Base-by-base conservation (phyloP, 92 coral and sea anemone genomes). In the Parazoanthus swiftii region DNA sequence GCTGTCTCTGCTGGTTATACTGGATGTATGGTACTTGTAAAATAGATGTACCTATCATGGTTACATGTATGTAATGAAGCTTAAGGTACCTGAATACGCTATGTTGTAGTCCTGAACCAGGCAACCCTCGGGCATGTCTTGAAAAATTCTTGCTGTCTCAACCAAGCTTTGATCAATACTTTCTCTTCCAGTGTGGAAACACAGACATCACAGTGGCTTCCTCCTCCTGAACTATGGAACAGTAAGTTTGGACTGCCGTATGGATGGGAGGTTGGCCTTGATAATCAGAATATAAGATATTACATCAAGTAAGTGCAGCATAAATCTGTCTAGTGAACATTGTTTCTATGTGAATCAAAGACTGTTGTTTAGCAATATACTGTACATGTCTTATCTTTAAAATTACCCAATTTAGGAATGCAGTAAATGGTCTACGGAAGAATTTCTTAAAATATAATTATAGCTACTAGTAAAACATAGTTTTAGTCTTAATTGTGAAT, bases 181-280 rank as follows among this genome's bases (percentile, higher is more conserved):
- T 56, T 77, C 11, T 8, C 67, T 88, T 83, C 4, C 82, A 94
- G 98, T 88, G 85, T 88, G 76, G 91, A 92, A 46, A 91, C 92
- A 13, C 76, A 88, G 56, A 83, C 74, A 48, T 82, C 95, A 1
- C 98, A 94, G 38, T 96, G 98, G 98, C 91, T 95, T 65, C 98
- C 98, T 15, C 98, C 98, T 76, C 89, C 93, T 37, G 96, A 96
- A 80, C 75, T 95, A 35, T 96, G 98, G 98, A 79, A 74, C 74
- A 94, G 95, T 80, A 92, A 95, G 63, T 91, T 84, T 78, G 94
- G 96, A 36, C 89, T 96, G 86, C 98, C 98, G 3, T 96, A 96
- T 83, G 98, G 98, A 26, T 96, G 98, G 98, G 98, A 96, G 90
- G 90, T 87, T 59, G 98, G 94, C 1, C 33, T 93, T 63, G 91